These are phyloP conservation scores for Adelphocoris suturalis DNA, from an alignment of 2,888 invertebrate genomes.

Conservation along the genomic window DNA sequence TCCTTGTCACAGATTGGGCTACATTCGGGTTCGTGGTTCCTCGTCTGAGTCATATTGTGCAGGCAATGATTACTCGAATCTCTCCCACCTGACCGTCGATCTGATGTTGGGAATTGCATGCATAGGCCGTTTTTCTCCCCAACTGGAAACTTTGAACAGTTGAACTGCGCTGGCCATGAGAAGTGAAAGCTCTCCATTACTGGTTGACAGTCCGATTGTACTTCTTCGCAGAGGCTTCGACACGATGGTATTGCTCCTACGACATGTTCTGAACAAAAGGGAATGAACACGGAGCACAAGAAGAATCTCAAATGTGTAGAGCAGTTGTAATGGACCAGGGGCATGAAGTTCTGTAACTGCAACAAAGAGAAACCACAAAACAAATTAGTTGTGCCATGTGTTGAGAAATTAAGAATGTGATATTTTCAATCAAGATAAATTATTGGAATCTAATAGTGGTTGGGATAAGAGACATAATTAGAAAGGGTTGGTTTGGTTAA, in stretches of 20 bases:
- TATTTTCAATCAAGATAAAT: background rate
- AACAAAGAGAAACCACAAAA: conserved; percentile 78
- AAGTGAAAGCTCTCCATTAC: conserved; percentile 83
- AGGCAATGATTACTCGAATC: conserved; percentile 77
- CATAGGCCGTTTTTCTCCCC: conserved; percentile 86
- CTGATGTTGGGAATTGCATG: conserved; percentile 83
- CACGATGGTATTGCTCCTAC: conserved; percentile 92
- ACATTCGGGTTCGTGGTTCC: conserved; percentile 81
- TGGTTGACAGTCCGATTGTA: conserved; percentile 85
- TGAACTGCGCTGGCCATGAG: conserved; percentile 86
- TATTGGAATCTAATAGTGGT: too few relatives aligned
- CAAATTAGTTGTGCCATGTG: background rate
- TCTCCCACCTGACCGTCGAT: conserved; percentile 79
- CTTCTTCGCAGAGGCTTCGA: conserved; percentile 90
- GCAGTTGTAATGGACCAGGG: conserved; percentile 88
- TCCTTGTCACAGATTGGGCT: conserved; percentile 84
- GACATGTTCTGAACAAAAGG: conserved; percentile 93
- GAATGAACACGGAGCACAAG: conserved; percentile 93
- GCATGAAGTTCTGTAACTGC: conserved; percentile 86
- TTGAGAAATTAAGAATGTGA: background rate
- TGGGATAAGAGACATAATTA: too few relatives aligned
- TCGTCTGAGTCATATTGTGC: conserved; percentile 67
- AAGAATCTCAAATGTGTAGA: conserved; percentile 90
- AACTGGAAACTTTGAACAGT: conserved; percentile 89
- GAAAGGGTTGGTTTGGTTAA: too few relatives aligned